These are phyloP conservation scores for Drosophila rufa DNA, from an alignment of 1,140 invertebrate species.

Conservation along the genomic window DNA sequence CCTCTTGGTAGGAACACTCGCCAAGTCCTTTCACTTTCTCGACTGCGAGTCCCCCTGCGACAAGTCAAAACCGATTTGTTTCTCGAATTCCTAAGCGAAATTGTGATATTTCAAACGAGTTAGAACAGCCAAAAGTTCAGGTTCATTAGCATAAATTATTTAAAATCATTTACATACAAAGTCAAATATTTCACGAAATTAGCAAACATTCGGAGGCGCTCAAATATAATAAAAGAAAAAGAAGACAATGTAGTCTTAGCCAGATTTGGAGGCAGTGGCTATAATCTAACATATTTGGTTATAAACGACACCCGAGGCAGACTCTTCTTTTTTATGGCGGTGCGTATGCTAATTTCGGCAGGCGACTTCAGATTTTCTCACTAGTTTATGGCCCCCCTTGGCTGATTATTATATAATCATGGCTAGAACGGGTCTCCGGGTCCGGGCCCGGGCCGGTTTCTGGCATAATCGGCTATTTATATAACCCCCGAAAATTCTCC, in stretches of 20 bases:
- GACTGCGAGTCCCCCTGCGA: not conserved
- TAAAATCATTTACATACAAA: conserved; percentile 69
- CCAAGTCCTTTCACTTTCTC: conserved; percentile 71
- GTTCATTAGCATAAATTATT: conserved; percentile 76
- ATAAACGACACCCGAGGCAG: conserved; percentile 45
- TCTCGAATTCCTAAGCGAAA: conserved; percentile 19
- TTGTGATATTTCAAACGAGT: conserved; percentile 56
- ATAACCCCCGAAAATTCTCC: conserved; percentile 64
- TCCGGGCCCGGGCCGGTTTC: conserved; percentile 66
- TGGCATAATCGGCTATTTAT: conserved; percentile 76
- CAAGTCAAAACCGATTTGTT: conserved; percentile 24
- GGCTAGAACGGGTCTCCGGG: conserved; percentile 59
- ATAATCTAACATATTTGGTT: conserved; percentile 59
- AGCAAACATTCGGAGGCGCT: conserved; percentile 32
- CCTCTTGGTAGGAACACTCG: not conserved
- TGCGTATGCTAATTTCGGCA: conserved; percentile 73
- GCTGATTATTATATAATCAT: conserved; percentile 74
- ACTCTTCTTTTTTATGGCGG: conserved; percentile 48
- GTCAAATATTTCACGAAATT: conserved; percentile 50
- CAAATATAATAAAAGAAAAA: conserved; percentile 10
- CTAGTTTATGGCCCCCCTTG: conserved; percentile 59
- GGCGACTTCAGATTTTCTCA: conserved; percentile 59
- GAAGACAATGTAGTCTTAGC: conserved; percentile 17
- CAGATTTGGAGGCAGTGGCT: conserved; percentile 19
- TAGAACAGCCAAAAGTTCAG: conserved; percentile 53